Evolutionary conservation across 1,140 invertebrate genomes (phyloP).

Genomic region (Drosophila lowei): DNA sequence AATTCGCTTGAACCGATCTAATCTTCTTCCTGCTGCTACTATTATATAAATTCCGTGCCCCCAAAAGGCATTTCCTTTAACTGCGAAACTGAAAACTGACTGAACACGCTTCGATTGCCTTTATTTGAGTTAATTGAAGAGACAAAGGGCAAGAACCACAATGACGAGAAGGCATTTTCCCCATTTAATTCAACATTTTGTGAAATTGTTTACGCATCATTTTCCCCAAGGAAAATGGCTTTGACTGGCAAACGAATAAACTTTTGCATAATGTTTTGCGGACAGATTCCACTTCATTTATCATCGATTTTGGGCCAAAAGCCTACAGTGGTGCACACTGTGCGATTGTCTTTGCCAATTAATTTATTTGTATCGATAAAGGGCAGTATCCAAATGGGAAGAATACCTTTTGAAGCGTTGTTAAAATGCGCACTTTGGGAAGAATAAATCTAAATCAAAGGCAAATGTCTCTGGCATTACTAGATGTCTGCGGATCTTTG

Average conservation of each 20-base stretch:
- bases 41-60: background rate
- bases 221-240: slow-evolving; percentile 49
- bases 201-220: slow-evolving; percentile 69
- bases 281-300: slow-evolving; percentile 59
- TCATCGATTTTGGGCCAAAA: slow-evolving; percentile 37
- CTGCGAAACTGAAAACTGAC: slow-evolving; percentile 17
- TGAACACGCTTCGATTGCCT: slow-evolving; percentile 35
- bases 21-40: background rate
- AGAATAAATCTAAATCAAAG: slow-evolving; percentile 30
- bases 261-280: slow-evolving; percentile 48
- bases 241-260: slow-evolving; percentile 32
- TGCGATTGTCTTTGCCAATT: slow-evolving; percentile 40
- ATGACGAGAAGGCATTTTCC: slow-evolving; percentile 43
- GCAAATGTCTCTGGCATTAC: slow-evolving; percentile 5
- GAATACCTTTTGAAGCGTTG: background rate
- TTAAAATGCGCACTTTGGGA: too few species aligned
- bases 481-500: slow-evolving; percentile 12
- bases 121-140: slow-evolving; percentile 61
- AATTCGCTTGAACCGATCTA: background rate
- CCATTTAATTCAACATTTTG: slow-evolving; percentile 64
- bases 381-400: slow-evolving; percentile 1
- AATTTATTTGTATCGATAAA: slow-evolving; percentile 47
- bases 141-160: slow-evolving; percentile 35
- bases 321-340: slow-evolving; percentile 9
- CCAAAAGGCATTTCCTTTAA: slow-evolving; percentile 15